phyloP scores from a whole-genome alignment of 2,113 vertebrate genomes.

The Paracanthobrama guichenoti region DNA sequence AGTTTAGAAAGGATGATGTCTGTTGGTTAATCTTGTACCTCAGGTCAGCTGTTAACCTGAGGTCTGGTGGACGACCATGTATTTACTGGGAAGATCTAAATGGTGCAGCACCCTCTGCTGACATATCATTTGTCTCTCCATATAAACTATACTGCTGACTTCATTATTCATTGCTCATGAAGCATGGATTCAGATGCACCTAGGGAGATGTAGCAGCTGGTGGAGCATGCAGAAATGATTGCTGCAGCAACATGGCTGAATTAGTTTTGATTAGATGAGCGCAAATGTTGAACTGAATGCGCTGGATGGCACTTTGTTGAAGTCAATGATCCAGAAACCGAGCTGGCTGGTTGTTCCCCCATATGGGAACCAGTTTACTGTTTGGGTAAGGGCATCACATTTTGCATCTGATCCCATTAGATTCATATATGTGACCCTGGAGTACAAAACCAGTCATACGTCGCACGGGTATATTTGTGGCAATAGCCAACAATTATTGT shows the following conservation, averaged over 20 bases:
- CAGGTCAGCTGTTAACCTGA: slow-evolving; percentile 17
- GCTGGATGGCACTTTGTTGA: slow-evolving; percentile 8
- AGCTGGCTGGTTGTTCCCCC: slow-evolving; percentile 20
- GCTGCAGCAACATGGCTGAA: slow-evolving; percentile 12
- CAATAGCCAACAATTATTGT: too few species aligned
- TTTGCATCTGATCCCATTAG: background rate
- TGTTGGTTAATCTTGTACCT: background rate
- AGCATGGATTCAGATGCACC: slow-evolving; percentile 33
- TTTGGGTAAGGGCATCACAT: slow-evolving; percentile 25
- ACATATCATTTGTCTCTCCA: slow-evolving; percentile 11
- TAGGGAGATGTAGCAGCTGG: slow-evolving; percentile 47
- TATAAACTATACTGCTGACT: slow-evolving; percentile 12
- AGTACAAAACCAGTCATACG: too few species aligned
- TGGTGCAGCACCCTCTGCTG: background rate
- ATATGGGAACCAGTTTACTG: slow-evolving; percentile 14
- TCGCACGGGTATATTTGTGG: too few species aligned
- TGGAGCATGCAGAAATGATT: slow-evolving; percentile 40
- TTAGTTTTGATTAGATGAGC: slow-evolving; percentile 44
- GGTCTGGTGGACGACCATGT: slow-evolving; percentile 13
- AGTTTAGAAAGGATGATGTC: slow-evolving; percentile 16
- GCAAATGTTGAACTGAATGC: slow-evolving; percentile 17
- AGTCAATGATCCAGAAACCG: slow-evolving; percentile 34
- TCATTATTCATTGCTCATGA: slow-evolving; percentile 42
- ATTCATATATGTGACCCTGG: background rate
- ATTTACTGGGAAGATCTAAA: background rate